A percentile compares a stretch with the other conserved stretches of the same genome.
phyloP scores from a whole-genome alignment of 2,888 invertebrate species.

The Pachydiplax longipennis region DNA sequence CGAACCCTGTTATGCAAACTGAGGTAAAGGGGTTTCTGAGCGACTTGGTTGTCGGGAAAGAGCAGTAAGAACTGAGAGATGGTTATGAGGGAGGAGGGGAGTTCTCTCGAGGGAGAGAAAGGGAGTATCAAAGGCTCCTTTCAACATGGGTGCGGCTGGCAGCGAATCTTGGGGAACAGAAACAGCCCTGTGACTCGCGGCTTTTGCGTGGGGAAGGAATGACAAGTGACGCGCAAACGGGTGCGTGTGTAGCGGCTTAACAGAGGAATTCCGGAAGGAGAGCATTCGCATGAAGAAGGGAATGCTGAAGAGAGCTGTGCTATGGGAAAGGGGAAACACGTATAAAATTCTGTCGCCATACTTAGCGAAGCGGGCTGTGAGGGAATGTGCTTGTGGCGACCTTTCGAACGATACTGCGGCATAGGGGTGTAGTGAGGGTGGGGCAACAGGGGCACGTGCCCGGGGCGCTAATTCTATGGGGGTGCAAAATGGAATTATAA shows the following conservation, averaged over 20 bases:
- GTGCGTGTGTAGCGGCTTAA: neutral
- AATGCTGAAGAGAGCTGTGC: neutral
- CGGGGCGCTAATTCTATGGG: neutral
- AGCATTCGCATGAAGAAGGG: too few relatives aligned
- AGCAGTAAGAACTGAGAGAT: neutral
- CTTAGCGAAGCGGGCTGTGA: neutral
- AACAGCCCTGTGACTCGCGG: neutral
- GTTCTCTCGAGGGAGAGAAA: too few relatives aligned
- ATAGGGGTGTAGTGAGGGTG: neutral
- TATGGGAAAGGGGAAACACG: neutral
- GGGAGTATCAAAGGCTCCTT: neutral
- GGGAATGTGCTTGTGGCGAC: neutral
- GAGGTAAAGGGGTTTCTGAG: slow-evolving; percentile 19
- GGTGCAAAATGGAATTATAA: neutral
- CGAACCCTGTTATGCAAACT: slow-evolving; percentile 28
- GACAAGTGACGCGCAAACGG: neutral
- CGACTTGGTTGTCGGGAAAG: neutral
- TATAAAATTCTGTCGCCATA: too few relatives aligned
- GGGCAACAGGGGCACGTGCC: neutral
- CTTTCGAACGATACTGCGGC: neutral
- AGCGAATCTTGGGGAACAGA: slow-evolving; percentile 21
- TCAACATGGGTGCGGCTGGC: neutral
- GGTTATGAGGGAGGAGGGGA: neutral
- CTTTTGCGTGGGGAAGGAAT: neutral
- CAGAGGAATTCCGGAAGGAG: neutral